Percentiles rank a stretch among this genome's conserved stretches.
phyloP scores from a whole-genome alignment of 2,888 invertebrate genomes.

The Chrysodeixis includens region DNA sequence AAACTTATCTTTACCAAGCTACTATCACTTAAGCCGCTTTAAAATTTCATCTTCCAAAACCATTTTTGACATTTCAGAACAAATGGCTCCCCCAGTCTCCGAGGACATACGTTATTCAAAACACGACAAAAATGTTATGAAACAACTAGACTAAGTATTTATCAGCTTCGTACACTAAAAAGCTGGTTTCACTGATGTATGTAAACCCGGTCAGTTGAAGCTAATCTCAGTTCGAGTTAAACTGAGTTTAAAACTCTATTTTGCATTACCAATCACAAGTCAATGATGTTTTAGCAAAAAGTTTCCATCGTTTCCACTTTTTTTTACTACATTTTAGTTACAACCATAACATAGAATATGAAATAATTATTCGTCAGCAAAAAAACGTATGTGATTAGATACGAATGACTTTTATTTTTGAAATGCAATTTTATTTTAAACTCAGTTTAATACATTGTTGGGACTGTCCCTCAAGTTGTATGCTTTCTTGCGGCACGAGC shows the following conservation, averaged over 20 bases:
- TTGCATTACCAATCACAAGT: neutral
- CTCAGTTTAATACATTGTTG: neutral
- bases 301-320: too few species aligned
- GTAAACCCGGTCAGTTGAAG: neutral
- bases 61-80: slow-evolving; percentile 45
- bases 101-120: slow-evolving; percentile 47
- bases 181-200: neutral
- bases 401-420: too few species aligned
- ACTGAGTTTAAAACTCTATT: neutral
- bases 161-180: slow-evolving; percentile 45
- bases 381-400: too few species aligned
- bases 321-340: too few species aligned
- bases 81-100: slow-evolving; percentile 41
- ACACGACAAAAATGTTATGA: slow-evolving; percentile 43
- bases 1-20: slow-evolving; percentile 20
- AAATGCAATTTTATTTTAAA: neutral
- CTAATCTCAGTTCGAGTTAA: neutral
- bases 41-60: slow-evolving; percentile 47
- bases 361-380: too few species aligned
- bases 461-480: slow-evolving; percentile 41
- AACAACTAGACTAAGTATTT: slow-evolving; percentile 46
- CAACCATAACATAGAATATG: too few species aligned
- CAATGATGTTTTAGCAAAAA: too few species aligned
- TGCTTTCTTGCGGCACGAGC: slow-evolving; percentile 56
- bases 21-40: slow-evolving; percentile 38